A percentile compares a stretch with the other conserved stretches of the same genome.
phyloP scores from a whole-genome alignment of 2,113 vertebrate genomes.

The Azemiops feae region DNA sequence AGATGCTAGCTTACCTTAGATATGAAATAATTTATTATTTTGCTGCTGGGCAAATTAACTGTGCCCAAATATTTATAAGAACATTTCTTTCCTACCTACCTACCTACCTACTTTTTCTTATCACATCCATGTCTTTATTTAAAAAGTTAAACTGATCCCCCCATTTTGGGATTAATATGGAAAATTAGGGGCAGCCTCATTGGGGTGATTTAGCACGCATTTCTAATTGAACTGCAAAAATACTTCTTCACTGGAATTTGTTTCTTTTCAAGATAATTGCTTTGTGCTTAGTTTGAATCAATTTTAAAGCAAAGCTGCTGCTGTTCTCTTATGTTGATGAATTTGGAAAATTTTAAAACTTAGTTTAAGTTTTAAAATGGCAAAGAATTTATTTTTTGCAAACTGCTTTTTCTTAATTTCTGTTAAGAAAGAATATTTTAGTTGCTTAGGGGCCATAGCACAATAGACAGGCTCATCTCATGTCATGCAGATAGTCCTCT shows the following conservation, averaged over 20 bases:
- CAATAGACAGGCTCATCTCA: background rate
- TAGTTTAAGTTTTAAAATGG: conserved; percentile 14
- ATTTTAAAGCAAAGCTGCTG: background rate
- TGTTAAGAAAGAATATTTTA: background rate
- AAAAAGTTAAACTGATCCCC: background rate
- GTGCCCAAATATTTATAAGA: background rate
- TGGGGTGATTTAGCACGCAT: background rate
- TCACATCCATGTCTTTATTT: background rate
- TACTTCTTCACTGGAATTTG: background rate
- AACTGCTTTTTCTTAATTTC: conserved; percentile 2
- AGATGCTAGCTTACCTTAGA: background rate
- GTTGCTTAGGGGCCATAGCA: background rate
- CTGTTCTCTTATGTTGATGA: conserved; percentile 3
- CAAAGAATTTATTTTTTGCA: conserved; percentile 11
- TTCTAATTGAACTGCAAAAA: background rate
- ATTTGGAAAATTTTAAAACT: background rate
- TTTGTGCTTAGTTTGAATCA: conserved; percentile 24
- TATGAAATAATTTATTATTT: background rate
- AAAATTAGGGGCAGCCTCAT: background rate
- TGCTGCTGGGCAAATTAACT: background rate
- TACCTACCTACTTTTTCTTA: background rate
- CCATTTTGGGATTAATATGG: background rate
- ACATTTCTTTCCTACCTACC: background rate
- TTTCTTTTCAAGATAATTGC: background rate
- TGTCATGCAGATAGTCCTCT: background rate